Conservation (phyloP, 2,888 invertebrate genomes). For the Serripes groenlandicus region DNA sequence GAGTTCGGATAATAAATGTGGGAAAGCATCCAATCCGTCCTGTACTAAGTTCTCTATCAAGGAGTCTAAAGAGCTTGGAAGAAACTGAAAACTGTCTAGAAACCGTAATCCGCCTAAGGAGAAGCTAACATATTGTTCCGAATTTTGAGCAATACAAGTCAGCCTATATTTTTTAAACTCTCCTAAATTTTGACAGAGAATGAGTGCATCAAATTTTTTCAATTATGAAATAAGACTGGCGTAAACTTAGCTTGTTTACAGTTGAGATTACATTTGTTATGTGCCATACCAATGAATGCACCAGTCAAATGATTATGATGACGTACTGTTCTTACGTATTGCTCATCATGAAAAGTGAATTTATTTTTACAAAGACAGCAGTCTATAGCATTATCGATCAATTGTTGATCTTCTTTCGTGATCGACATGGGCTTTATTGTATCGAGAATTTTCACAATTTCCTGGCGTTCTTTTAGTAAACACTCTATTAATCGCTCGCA, state of each 20-base stretch:
- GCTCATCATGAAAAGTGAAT: constrained; percentile 2
- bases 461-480: constrained; percentile 34
- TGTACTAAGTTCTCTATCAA: constrained; percentile 37
- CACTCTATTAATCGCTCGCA: constrained; percentile 19
- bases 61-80: constrained; percentile 33
- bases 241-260: constrained; percentile 35
- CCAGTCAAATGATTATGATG: constrained; percentile 50
- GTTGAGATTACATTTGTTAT: constrained; percentile 38
- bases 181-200: constrained; percentile 18
- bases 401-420: background rate
- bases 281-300: constrained; percentile 30
- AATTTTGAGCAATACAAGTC: constrained; percentile 26
- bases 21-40: constrained; percentile 51
- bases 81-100: constrained; percentile 62
- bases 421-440: constrained; percentile 42
- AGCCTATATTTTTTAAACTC: constrained; percentile 23
- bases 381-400: background rate
- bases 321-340: constrained; percentile 15
- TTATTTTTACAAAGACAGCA: constrained; percentile 39
- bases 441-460: constrained; percentile 29
- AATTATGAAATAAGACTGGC: background rate
- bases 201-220: constrained; percentile 11
- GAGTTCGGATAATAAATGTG: constrained; percentile 38
- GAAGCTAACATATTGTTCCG: constrained; percentile 36
- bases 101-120: constrained; percentile 49